A percentile compares a stretch with the other conserved stretches of the same genome.
Conservation (phyloP, 2,888 invertebrate genomes). For the Mantis religiosa region DNA sequence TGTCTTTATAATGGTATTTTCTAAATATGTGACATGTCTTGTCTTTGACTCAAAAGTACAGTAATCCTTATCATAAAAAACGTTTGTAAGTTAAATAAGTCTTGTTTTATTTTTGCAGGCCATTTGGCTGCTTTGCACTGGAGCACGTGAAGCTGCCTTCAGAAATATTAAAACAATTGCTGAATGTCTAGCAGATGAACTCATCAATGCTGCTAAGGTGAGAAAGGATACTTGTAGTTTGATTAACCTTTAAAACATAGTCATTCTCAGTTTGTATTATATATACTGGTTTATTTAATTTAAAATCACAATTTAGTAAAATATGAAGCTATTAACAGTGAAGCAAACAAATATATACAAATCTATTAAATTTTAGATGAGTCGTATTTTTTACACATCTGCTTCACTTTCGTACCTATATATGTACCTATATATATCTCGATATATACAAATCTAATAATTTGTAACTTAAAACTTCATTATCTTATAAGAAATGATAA, state of each 20-base stretch:
- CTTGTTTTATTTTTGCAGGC: conserved; percentile 52
- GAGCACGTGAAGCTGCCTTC: conserved; percentile 98
- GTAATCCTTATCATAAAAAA: not conserved
- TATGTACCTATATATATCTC: no score
- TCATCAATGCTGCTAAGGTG: conserved; percentile 98
- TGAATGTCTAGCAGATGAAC: conserved; percentile 98
- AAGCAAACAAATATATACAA: no score
- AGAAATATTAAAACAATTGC: conserved; percentile 99
- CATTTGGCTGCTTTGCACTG: conserved; percentile 98
- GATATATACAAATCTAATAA: no score
- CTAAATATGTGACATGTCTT: no score
- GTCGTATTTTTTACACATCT: no score
- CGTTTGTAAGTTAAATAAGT: not conserved
- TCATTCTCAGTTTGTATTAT: not conserved
- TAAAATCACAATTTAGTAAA: not conserved
- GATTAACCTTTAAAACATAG: not conserved
- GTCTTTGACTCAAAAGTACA: no score
- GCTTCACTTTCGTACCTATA: no score
- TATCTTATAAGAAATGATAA: no score
- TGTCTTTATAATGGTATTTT: no score
- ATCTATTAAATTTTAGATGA: no score
- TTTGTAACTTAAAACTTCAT: no score
- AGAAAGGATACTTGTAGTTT: conserved; percentile 12
- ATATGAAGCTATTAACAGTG: no score
- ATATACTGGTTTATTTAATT: not conserved